phyloP scores from a whole-genome alignment of 2,888 invertebrate species.

The Limnephilus lunatus region DNA sequence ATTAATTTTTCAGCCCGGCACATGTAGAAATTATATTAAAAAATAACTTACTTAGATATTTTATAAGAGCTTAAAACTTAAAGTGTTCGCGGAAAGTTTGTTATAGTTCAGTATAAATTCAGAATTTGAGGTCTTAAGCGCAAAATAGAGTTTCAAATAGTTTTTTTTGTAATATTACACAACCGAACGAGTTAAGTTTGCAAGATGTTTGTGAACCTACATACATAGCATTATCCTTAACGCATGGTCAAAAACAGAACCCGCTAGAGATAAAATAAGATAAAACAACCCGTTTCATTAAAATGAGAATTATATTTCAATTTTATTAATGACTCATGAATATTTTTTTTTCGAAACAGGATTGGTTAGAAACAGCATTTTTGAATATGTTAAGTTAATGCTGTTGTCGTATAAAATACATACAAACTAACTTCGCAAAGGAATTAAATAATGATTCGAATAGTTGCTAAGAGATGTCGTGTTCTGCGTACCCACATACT shows the following conservation, averaged over 20 bases:
- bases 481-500: conserved; percentile 14
- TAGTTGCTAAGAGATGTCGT: background rate
- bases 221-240: background rate
- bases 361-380: background rate
- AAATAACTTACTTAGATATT: too few species aligned
- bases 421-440: background rate
- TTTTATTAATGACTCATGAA: background rate
- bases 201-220: background rate
- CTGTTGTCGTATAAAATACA: background rate
- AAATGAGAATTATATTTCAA: background rate
- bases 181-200: background rate
- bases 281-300: background rate
- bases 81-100: too few species aligned
- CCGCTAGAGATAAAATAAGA: conserved; percentile 2
- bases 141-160: background rate
- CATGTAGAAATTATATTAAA: too few species aligned
- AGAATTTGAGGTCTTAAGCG: too few species aligned
- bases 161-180: background rate
- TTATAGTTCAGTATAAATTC: too few species aligned
- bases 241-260: background rate
- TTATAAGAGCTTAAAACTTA: too few species aligned
- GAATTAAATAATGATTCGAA: conserved; percentile 27
- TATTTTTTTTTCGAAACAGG: background rate
- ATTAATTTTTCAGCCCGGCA: too few species aligned
- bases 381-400: background rate